Base-by-base conservation (phyloP, 2,888 invertebrate species). In the Oxytorus armatus region DNA sequence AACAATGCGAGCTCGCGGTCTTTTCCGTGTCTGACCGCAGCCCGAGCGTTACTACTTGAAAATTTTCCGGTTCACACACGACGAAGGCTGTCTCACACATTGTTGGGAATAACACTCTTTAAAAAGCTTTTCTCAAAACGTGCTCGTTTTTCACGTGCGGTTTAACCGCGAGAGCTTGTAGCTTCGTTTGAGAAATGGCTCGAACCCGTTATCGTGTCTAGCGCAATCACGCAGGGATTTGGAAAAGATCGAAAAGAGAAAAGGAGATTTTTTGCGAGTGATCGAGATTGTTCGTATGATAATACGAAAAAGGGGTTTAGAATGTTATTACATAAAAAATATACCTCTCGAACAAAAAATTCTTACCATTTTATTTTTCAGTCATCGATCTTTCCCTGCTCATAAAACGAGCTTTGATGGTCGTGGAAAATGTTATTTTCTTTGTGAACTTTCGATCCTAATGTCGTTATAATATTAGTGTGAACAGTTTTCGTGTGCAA, bases 1-100 rank as follows among this genome's bases (percentile, higher is more conserved):
- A 89, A 90, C 88, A 90, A 89, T 89, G 84, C 84, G 77, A 81
- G 74, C 65, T 44, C 79, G 72, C 74, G 68, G 73, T 66, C 76
- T 76, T 61, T 81, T 72, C 80, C 81, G 74, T 72, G 85, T 79
- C 83, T 78, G 85, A 85, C 85, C 85, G 72, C 83, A 81, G 83
- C 82, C 70, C 74, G 76, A 70, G 80, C 74, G 66, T 73, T 84
- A 83, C 87, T 84, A 85, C 87, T 86, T 82, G 79, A 21, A 75
- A 77, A 74, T 68, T 79, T 80, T 68, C 77, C 77, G 72, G 72
- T 55, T 23, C 25, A 44, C 61, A 65, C 73, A 74, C 55, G 65
- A n/a, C 49, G 16, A 29, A 42, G 21, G 16, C 25, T 36, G 29
- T n/a, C n/a, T n/a, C 18, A 49, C 36, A 47, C 21, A 14, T 25